Base-by-base conservation (phyloP, 35 echinoderm and acorn worm species). In the Heliocidaris tuberculata region DNA sequence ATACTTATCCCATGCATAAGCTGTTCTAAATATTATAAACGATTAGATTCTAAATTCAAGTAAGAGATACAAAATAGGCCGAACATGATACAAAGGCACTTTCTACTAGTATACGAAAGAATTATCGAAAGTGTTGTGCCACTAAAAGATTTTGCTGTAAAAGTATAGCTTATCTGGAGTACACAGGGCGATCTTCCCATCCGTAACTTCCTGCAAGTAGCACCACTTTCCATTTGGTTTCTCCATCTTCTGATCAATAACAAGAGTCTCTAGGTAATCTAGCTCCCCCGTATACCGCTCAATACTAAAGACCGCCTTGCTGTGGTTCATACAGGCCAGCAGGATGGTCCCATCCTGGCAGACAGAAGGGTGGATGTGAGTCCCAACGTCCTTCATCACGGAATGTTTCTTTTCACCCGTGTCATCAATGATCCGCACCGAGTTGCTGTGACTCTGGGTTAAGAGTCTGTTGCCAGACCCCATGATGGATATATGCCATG, bases 261-360 rank as follows among this genome's bases (percentile, higher is more conserved):
- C 91, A 93, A 93, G 47, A 12, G 91, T 93, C 49, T 93, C 15
- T 21, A n/a, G 50, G 91, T 93, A 59, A 47, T 93, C 48, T 10
- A 93, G 48, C 91, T 93, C 50, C n/a, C 13, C 15, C 2, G 91
- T 52, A 27, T 93, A 93, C 91, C 27, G 47, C 21, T 56, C 91
- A 13, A 93, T 93, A 48, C 12, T 93, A 30, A 93, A 13, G 13
- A 59, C 11, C 5, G 48, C 91, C n/a, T 31, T 59, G 11, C 50
- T 30, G 48, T 93, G 91, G 8, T 93, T 59, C 47, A 93, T 48
- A 4, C 48, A 93, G 29, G 91, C 91, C 31, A 93, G 9, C 16
- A 93, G 91, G 0, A 93, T 93, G 91, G 91, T 93, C 5, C 50
- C 50, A 93, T 93, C 91, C 30, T 30, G 16, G 50, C 91, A 93